phyloP scores from a whole-genome alignment of 1,140 invertebrate species.

The Diuraphis noxia region DNA sequence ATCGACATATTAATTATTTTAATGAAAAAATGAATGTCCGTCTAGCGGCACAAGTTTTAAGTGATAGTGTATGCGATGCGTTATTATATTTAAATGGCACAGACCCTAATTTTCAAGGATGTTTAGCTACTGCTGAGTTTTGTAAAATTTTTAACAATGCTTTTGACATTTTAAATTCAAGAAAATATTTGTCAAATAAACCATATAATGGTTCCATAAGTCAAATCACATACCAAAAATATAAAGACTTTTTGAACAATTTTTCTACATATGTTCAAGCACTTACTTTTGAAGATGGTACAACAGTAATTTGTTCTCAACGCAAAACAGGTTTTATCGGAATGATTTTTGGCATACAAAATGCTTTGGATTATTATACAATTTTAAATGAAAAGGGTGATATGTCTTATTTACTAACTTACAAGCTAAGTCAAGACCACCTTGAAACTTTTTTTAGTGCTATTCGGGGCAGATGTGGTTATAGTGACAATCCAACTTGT shows the following conservation, averaged over 20 bases:
- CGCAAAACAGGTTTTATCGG: background rate
- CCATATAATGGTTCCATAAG: background rate
- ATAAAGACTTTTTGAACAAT: no score
- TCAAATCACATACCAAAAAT: background rate
- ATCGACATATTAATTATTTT: background rate
- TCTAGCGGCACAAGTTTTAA: no score
- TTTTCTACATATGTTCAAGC: background rate
- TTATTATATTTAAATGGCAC: background rate
- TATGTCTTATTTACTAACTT: background rate
- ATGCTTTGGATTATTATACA: background rate
- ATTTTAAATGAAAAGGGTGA: background rate
- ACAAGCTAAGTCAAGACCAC: constrained; percentile 1
- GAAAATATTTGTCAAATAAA: background rate
- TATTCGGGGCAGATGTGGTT: background rate
- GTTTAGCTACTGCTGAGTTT: background rate
- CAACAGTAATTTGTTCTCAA: background rate
- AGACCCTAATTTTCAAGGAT: background rate
- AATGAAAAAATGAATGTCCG: no score
- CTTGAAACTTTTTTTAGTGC: background rate
- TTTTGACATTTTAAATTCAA: background rate
- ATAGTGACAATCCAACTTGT: constrained; percentile 10
- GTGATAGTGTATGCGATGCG: no score
- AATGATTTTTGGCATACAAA: background rate
- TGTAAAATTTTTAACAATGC: background rate
- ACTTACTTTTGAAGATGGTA: background rate